A percentile compares a stretch with the other conserved stretches of the same genome.
Evolutionary conservation across 2,797 vertebrate species (phyloP).

Genomic region (Epinephelus awoara): DNA sequence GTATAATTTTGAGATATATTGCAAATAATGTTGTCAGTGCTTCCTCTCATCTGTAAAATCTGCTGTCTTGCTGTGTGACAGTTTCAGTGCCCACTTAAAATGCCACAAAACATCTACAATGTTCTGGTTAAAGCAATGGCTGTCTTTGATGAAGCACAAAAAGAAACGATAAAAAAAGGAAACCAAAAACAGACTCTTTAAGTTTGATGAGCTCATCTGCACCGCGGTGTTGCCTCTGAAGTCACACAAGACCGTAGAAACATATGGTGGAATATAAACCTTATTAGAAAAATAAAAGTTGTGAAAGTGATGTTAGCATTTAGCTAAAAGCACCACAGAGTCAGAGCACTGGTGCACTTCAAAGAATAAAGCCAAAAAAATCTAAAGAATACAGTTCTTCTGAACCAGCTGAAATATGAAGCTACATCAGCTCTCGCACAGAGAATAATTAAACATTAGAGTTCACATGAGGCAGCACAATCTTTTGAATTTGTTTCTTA

Average conservation of each 20-base stretch:
- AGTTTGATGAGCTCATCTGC: not conserved
- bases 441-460: not conserved
- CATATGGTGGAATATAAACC: not conserved
- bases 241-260: not conserved
- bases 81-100: not conserved
- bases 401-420: not conserved
- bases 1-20: not conserved
- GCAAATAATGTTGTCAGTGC: no score
- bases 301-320: not conserved
- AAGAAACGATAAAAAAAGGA: not conserved
- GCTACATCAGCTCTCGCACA: conserved; percentile 3
- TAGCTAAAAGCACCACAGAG: not conserved
- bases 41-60: no score
- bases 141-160: not conserved
- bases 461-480: not conserved
- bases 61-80: no score
- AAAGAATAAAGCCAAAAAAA: not conserved
- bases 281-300: not conserved
- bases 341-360: not conserved
- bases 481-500: not conserved
- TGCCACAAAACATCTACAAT: not conserved
- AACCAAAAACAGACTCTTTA: no score
- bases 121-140: not conserved
- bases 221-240: not conserved
- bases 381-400: not conserved